phyloP scores from a whole-genome alignment of 2,797 vertebrate species.

The Hapalemur alaotrensis region DNA sequence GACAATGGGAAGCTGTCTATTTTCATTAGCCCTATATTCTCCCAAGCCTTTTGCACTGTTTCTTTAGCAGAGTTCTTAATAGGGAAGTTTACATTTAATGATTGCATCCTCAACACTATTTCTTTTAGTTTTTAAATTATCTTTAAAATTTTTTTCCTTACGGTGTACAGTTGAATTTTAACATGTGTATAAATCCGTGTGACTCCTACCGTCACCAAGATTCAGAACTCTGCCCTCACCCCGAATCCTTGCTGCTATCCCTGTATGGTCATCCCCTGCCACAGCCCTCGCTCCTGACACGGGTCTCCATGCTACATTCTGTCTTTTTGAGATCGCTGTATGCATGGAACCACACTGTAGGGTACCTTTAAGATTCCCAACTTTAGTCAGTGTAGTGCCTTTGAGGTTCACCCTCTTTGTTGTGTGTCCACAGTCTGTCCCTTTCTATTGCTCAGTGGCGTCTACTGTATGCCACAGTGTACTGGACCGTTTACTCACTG shows the following conservation, averaged over 20 bases:
- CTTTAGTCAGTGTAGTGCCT: rapidly evolving
- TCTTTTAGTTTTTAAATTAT: not conserved
- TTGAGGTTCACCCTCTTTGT: rapidly evolving
- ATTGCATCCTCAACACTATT: not conserved
- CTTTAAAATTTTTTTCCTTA: not conserved
- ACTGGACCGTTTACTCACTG: not conserved
- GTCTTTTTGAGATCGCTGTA: not conserved
- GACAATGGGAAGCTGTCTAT: not conserved
- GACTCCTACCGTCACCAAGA: rapidly evolving
- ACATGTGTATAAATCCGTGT: not conserved
- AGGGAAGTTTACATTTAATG: not conserved
- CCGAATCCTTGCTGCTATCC: not conserved
- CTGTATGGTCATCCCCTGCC: not conserved
- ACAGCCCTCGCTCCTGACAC: rapidly evolving
- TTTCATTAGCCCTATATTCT: not conserved
- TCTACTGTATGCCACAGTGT: rapidly evolving
- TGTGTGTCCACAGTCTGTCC: rapidly evolving
- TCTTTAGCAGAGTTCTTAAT: not conserved
- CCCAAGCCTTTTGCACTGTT: not conserved
- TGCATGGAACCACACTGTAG: rapidly evolving
- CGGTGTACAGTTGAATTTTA: not conserved
- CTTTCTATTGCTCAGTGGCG: rapidly evolving
- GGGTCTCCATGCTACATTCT: rapidly evolving
- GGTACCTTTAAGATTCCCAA: not conserved
- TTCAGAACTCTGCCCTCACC: no score